Evolutionary conservation across 2,888 invertebrate genomes (phyloP).

Genomic region (Xiphydria camelus): DNA sequence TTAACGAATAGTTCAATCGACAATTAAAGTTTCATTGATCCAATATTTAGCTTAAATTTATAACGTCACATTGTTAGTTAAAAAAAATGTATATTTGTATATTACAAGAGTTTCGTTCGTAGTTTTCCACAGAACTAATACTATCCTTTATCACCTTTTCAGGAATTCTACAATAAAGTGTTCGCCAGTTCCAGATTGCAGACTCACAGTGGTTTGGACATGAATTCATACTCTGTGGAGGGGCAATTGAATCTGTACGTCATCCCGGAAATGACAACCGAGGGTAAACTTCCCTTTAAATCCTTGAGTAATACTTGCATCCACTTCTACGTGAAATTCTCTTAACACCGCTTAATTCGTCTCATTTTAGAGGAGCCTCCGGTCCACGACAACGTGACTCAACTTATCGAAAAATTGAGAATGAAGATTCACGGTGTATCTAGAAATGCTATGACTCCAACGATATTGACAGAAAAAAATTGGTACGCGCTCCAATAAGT

Average conservation of each 20-base stretch:
- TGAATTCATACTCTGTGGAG: conserved; percentile 64
- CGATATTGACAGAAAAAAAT: conserved; percentile 76
- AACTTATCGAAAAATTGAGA: conserved; percentile 68
- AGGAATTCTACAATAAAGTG: conserved; percentile 59
- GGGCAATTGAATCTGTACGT: conserved; percentile 71
- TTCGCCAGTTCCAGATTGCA: conserved; percentile 70
- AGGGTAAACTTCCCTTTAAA: conserved; percentile 45
- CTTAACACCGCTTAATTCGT: not conserved
- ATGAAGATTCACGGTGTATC: conserved; percentile 73
- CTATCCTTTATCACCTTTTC: conserved; percentile 18
- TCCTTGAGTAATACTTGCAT: too few species aligned
- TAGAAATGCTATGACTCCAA: conserved; percentile 72
- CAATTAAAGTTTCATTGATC: conserved; percentile 26
- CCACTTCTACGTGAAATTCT: not conserved
- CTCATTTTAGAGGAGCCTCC: conserved; percentile 35
- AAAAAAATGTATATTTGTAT: not conserved
- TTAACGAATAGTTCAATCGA: conserved; percentile 34
- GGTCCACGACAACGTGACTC: conserved; percentile 50
- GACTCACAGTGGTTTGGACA: conserved; percentile 69
- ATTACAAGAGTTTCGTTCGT: too few species aligned
- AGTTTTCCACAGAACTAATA: not conserved
- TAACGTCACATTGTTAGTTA: conserved; percentile 7
- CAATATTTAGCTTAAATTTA: conserved; percentile 26
- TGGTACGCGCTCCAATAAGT: conserved; percentile 61
- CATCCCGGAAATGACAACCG: conserved; percentile 65